These are phyloP conservation scores for Helleia helle DNA, from an alignment of 2,888 invertebrate species.

Conservation along the genomic window DNA sequence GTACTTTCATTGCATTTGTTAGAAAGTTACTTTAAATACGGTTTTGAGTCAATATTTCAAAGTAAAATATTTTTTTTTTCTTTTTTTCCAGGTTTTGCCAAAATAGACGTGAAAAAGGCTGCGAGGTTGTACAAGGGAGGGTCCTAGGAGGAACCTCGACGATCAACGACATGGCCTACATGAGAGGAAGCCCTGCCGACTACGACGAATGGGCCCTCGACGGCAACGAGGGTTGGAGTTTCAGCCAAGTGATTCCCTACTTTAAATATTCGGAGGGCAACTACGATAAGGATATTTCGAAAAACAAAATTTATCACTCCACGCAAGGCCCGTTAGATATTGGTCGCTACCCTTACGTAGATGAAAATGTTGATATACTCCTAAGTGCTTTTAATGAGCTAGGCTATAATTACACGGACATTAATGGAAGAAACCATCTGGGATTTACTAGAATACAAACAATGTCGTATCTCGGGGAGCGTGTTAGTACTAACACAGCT, in stretches of 20 bases:
- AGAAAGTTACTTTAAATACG: background rate
- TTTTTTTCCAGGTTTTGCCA: conserved; percentile 52
- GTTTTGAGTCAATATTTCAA: background rate
- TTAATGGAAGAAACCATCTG: conserved; percentile 56
- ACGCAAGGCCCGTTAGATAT: conserved; percentile 60
- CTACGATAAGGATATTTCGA: conserved; percentile 59
- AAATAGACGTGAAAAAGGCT: conserved; percentile 42
- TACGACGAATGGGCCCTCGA: conserved; percentile 60
- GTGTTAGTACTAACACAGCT: conserved; percentile 60
- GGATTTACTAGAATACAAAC: conserved; percentile 64
- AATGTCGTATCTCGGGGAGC: conserved; percentile 58
- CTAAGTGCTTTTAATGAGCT: conserved; percentile 58
- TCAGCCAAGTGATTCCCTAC: conserved; percentile 49
- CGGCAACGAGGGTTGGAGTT: conserved; percentile 62
- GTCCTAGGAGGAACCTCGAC: conserved; percentile 58
- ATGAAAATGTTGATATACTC: conserved; percentile 57
- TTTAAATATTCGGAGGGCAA: conserved; percentile 68
- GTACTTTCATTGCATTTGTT: background rate
- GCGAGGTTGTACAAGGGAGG: conserved; percentile 57
- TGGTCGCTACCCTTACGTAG: conserved; percentile 55
- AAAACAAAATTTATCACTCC: conserved; percentile 57
- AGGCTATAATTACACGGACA: conserved; percentile 60
- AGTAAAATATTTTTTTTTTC: too few relatives aligned
- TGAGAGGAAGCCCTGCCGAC: conserved; percentile 60
- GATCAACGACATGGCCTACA: conserved; percentile 64